Percentiles rank a stretch among this genome's conserved stretches.
Evolutionary conservation across 2,888 invertebrate genomes (phyloP).

Genomic region (Phymatocera aterrima): DNA sequence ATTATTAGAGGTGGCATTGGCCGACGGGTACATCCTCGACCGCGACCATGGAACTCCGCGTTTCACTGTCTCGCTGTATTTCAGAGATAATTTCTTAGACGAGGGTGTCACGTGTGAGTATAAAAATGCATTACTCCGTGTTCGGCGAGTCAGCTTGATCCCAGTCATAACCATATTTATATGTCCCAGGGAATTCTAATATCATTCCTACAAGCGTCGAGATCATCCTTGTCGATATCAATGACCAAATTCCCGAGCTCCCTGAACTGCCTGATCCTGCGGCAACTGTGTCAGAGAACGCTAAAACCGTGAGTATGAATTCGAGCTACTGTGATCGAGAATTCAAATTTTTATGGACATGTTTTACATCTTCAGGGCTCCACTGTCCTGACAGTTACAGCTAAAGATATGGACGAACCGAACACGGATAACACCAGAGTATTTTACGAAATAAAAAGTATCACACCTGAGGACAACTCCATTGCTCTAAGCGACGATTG

Average conservation of each 20-base stretch:
- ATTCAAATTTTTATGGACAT: background rate
- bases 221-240: conserved; percentile 78
- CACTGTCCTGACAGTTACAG: conserved; percentile 70
- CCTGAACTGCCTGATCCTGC: conserved; percentile 64
- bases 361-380: conserved; percentile 65
- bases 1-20: conserved; percentile 74
- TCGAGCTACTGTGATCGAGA: too few species aligned
- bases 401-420: conserved; percentile 77
- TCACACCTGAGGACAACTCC: conserved; percentile 58
- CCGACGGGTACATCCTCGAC: conserved; percentile 75
- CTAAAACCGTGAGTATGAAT: conserved; percentile 47
- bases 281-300: conserved; percentile 60
- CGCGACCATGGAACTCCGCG: conserved; percentile 75
- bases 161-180: background rate
- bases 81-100: conserved; percentile 77
- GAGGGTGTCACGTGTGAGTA: conserved; percentile 70
- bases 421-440: conserved; percentile 77
- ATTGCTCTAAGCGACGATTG: conserved; percentile 49
- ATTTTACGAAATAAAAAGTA: conserved; percentile 74
- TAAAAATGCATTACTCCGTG: conserved; percentile 4
- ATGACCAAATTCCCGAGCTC: conserved; percentile 79
- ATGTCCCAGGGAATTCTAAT: conserved; percentile 56
- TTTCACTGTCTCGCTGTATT: conserved; percentile 75
- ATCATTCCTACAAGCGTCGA: conserved; percentile 69
- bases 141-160: background rate